Conservation (phyloP, 2,797 vertebrate species). For the Amazona finschi region DNA sequence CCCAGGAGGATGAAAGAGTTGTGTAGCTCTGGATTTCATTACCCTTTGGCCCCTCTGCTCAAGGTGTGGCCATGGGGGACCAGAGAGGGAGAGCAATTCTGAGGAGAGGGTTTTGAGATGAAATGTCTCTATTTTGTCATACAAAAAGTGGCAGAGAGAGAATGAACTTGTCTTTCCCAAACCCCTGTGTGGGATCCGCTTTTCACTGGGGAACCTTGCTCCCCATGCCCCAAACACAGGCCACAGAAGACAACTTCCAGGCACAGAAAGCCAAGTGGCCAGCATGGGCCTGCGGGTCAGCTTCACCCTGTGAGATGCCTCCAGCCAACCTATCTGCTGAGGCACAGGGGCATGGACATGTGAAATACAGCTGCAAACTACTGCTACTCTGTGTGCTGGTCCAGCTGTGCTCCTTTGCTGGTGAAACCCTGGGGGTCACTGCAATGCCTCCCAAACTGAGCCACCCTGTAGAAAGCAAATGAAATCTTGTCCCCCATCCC, state of each 20-base stretch:
- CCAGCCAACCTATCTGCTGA: not conserved
- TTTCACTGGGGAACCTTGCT: not conserved
- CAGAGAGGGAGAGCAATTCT: not conserved
- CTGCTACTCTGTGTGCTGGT: not conserved
- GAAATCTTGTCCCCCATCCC: not conserved
- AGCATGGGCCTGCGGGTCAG: not conserved
- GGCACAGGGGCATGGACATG: not conserved
- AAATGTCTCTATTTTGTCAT: not conserved
- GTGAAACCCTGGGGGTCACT: not conserved
- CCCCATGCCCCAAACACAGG: not conserved
- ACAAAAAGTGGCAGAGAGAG: not conserved
- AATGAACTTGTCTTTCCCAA: not conserved
- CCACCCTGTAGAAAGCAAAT: not conserved
- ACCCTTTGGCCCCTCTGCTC: not conserved
- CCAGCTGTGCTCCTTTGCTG: not conserved
- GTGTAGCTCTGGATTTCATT: slow-evolving; percentile 10
- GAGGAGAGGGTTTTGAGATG: not conserved
- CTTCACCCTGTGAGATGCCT: not conserved
- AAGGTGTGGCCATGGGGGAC: not conserved
- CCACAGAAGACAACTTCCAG: not conserved
- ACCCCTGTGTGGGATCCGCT: not conserved
- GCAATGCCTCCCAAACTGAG: not conserved
- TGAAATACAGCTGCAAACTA: not conserved
- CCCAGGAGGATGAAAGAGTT: slow-evolving; percentile 1
- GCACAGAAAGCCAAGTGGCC: not conserved